Evolutionary conservation across 2,113 vertebrate genomes (phyloP).

Genomic region (Sigmodon hispidus): DNA sequence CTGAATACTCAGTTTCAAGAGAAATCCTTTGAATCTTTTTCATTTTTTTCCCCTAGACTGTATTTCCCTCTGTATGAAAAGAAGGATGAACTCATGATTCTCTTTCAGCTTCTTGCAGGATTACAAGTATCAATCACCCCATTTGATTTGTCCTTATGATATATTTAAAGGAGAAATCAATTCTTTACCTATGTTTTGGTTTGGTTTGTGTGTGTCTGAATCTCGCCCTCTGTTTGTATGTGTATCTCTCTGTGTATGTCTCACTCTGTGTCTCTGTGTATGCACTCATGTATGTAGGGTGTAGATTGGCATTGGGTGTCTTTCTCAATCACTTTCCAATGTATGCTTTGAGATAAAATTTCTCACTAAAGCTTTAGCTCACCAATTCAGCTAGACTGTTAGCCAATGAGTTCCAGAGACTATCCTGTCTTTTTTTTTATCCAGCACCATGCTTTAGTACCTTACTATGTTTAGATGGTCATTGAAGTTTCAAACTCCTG

Average conservation of each 20-base stretch:
- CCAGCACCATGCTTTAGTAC: too few species aligned
- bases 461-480: neutral
- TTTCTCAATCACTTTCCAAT: neutral
- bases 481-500: neutral
- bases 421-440: neutral
- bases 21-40: constrained; percentile 8
- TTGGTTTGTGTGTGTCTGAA: neutral
- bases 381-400: neutral
- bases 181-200: constrained; percentile 13
- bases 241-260: neutral
- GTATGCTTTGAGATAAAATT: neutral
- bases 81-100: neutral
- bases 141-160: neutral
- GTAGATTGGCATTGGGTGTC: neutral
- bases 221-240: too few species aligned
- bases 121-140: too few species aligned
- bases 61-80: neutral
- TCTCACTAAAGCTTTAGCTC: neutral
- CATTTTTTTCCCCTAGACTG: neutral
- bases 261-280: neutral
- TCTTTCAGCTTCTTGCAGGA: neutral
- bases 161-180: neutral
- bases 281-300: neutral
- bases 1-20: neutral
- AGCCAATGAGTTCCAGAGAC: neutral